Evolutionary conservation across 2,113 vertebrate genomes (phyloP).

Genomic region (Microtus montanus): DNA sequence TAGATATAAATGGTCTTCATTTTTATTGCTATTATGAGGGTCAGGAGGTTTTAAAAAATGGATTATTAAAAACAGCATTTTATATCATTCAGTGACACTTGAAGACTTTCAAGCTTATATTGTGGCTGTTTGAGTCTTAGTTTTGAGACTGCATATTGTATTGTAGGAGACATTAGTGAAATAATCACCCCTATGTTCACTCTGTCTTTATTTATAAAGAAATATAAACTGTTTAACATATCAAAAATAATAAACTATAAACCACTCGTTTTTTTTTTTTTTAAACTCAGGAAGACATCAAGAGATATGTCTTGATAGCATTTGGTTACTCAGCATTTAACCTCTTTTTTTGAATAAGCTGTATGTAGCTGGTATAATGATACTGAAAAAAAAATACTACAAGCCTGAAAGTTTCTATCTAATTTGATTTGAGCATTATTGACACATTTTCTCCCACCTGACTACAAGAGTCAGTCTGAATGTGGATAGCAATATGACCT

Average conservation of each 20-base stretch:
- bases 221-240: neutral
- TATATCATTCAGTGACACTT: neutral
- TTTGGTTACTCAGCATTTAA: neutral
- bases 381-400: neutral
- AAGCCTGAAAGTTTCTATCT: neutral
- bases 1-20: neutral
- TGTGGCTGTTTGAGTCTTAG: neutral
- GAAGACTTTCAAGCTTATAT: neutral
- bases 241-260: neutral
- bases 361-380: neutral
- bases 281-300: neutral
- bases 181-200: neutral
- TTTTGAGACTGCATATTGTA: neutral
- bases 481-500: neutral
- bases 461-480: slow-evolving; percentile 31
- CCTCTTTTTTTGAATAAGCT: neutral
- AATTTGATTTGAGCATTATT: slow-evolving; percentile 2
- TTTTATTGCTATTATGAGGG: neutral
- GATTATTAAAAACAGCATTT: neutral
- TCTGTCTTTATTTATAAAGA: neutral
- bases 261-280: neutral
- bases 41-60: neutral
- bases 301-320: neutral
- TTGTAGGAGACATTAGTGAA: neutral
- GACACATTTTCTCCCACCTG: neutral